phyloP scores from a whole-genome alignment of 2,797 vertebrate genomes.

The Gouania willdenowi region DNA sequence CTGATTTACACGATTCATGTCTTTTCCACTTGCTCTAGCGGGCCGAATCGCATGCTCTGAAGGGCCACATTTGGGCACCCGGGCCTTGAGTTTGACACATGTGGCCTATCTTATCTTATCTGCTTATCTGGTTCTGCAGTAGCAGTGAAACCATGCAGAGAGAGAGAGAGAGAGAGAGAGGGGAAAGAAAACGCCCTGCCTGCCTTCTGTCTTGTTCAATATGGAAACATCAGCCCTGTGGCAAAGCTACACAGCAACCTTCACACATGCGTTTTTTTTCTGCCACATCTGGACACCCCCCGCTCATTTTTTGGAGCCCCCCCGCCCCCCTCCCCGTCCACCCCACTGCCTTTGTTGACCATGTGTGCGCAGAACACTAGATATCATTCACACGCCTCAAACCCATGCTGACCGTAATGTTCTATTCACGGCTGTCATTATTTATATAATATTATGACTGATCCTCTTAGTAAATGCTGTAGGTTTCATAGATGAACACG shows the following conservation, averaged over 20 bases:
- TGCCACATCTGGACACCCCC: slow-evolving; percentile 27
- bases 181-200: slow-evolving; percentile 80
- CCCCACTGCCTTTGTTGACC: slow-evolving; percentile 41
- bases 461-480: no score
- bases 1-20: no score
- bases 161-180: slow-evolving; percentile 55
- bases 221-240: slow-evolving; percentile 47
- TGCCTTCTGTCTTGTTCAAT: slow-evolving; percentile 58
- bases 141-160: slow-evolving; percentile 32
- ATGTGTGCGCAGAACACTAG: slow-evolving; percentile 22
- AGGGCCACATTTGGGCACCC: no score
- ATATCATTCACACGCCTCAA: slow-evolving; percentile 16
- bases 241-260: slow-evolving; percentile 24
- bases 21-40: no score
- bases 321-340: not conserved
- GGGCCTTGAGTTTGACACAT: no score
- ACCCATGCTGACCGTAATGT: slow-evolving; percentile 9
- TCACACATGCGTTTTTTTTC: slow-evolving; percentile 1
- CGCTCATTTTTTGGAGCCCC: slow-evolving; percentile 20
- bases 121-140: slow-evolving; percentile 31
- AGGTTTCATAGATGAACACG: no score
- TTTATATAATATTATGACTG: not conserved
- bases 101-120: no score
- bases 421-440: not conserved
- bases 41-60: no score